phyloP scores from a whole-genome alignment of 37 sponge, comb jelly and placozoan genomes.

The Haliclona indistincta region DNA sequence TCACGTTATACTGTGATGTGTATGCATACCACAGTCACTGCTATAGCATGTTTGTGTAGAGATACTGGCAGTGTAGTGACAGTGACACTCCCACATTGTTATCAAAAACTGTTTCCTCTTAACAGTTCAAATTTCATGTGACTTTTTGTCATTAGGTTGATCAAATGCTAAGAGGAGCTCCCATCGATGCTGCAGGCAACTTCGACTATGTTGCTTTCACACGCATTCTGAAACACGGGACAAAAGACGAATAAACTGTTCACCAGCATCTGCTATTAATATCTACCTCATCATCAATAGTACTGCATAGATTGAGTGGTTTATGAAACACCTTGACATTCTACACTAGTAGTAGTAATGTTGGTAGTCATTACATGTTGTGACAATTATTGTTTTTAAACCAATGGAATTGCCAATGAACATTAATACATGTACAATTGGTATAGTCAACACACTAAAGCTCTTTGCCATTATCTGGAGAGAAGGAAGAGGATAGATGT shows the following conservation, averaged over 20 bases:
- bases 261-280: background rate
- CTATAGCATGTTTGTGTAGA: background rate
- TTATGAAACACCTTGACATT: too few species aligned
- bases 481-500: too few species aligned
- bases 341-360: too few species aligned
- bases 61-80: background rate
- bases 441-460: too few species aligned
- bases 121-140: background rate
- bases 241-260: conserved; percentile 84
- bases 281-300: too few species aligned
- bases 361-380: too few species aligned
- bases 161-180: conserved; percentile 94
- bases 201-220: conserved; percentile 98
- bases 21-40: background rate
- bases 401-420: too few species aligned
- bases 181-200: conserved; percentile 85
- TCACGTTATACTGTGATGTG: background rate
- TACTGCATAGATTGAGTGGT: too few species aligned
- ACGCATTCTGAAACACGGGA: conserved; percentile 95
- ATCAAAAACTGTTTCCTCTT: background rate
- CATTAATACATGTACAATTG: too few species aligned
- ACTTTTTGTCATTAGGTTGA: conserved; percentile 71
- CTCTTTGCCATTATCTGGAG: too few species aligned
- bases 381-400: too few species aligned
- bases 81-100: too few species aligned